Percentiles rank a stretch among this genome's conserved stretches.
phyloP scores from a whole-genome alignment of 2,113 vertebrate genomes.

The Triplophysa rosa region DNA sequence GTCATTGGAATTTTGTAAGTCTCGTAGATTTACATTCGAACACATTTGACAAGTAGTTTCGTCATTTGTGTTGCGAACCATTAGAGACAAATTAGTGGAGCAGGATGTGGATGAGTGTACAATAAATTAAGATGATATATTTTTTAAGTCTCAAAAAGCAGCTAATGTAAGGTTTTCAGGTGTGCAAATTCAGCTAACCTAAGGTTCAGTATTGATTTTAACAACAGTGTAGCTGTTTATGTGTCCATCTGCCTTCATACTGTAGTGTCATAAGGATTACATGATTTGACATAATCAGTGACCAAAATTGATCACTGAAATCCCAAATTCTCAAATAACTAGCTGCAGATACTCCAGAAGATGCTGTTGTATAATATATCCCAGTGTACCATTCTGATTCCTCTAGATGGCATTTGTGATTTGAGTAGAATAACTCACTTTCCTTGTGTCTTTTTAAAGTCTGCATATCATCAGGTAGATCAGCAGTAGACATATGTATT shows the following conservation, averaged over 20 bases:
- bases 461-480: neutral
- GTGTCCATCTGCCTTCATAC: neutral
- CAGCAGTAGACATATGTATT: neutral
- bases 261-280: neutral
- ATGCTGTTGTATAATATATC: neutral
- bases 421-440: neutral
- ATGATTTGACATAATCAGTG: conserved; percentile 7
- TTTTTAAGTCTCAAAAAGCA: neutral
- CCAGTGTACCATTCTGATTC: neutral
- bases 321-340: neutral
- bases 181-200: neutral
- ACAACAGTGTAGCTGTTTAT: neutral
- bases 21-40: neutral
- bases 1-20: neutral
- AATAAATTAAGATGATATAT: neutral
- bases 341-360: neutral
- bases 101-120: neutral
- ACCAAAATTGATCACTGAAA: neutral
- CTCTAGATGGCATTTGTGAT: neutral
- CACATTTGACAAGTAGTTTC: neutral
- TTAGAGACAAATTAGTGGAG: neutral
- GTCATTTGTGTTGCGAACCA: neutral
- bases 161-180: no score
- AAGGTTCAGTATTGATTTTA: neutral
- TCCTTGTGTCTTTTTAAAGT: conserved; percentile 1